Conservation (phyloP, 2,113 vertebrate genomes). For the Tursiops truncatus region DNA sequence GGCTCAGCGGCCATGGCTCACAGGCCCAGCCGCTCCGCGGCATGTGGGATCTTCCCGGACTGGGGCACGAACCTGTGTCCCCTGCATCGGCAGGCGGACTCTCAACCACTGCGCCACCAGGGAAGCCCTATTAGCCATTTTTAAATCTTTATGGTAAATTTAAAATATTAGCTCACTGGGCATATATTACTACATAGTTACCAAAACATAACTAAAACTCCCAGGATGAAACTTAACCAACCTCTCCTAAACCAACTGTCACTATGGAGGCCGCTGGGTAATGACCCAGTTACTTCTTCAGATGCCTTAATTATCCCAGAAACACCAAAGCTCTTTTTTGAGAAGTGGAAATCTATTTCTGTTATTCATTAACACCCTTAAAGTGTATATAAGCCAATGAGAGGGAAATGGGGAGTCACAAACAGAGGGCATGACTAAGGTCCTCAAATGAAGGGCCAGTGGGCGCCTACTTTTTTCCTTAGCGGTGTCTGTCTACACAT, state of each 20-base stretch:
- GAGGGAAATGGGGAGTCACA: background rate
- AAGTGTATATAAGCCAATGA: background rate
- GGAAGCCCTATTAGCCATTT: background rate
- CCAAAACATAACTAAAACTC: conserved; percentile 19
- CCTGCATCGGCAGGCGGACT: no score
- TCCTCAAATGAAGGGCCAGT: accelerated
- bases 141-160: conserved; percentile 12
- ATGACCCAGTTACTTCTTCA: conserved; percentile 48
- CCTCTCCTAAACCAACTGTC: background rate
- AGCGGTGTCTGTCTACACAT: accelerated
- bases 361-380: conserved; percentile 54
- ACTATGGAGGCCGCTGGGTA: background rate
- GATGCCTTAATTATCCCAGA: conserved; percentile 56
- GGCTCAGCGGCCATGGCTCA: no score
- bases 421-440: background rate
- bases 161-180: background rate
- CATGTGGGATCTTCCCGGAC: no score
- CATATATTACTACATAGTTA: background rate
- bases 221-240: background rate
- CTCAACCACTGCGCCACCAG: no score
- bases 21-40: no score
- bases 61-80: no score
- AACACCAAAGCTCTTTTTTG: conserved; percentile 54
- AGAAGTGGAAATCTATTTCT: conserved; percentile 67
- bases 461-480: accelerated